These are phyloP conservation scores for Operophtera brumata DNA, from an alignment of 2,888 invertebrate genomes.

Conservation along the genomic window DNA sequence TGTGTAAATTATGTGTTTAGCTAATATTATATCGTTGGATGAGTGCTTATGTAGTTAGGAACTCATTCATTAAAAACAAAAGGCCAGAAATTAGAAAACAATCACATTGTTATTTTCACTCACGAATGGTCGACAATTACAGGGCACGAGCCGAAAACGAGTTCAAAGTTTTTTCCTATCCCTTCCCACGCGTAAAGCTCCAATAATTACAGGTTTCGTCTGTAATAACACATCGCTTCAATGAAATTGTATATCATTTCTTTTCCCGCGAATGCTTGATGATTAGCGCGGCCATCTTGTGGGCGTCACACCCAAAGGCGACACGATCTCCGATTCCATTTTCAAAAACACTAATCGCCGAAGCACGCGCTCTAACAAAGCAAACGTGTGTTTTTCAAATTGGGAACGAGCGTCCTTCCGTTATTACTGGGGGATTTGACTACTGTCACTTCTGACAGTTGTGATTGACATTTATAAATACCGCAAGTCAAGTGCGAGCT, in stretches of 20 bases:
- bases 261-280: conserved; percentile 72
- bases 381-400: conserved; percentile 79
- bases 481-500: conserved; percentile 70
- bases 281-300: conserved; percentile 80
- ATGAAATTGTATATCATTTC: conserved; percentile 80
- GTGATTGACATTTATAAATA: conserved; percentile 79
- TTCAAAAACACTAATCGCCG: conserved; percentile 79
- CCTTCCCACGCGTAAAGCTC: conserved; percentile 77
- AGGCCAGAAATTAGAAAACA: conserved; percentile 56
- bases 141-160: conserved; percentile 72
- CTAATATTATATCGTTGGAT: conserved; percentile 16
- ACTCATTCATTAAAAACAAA: conserved; percentile 40
- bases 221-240: conserved; percentile 79
- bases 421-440: conserved; percentile 75
- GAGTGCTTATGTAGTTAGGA: conserved; percentile 19
- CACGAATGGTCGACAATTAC: conserved; percentile 67
- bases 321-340: conserved; percentile 78
- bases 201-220: conserved; percentile 75
- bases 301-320: conserved; percentile 77
- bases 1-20: conserved; percentile 20
- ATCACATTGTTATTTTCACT: conserved; percentile 52
- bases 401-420: conserved; percentile 67
- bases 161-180: conserved; percentile 70
- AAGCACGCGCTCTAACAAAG: conserved; percentile 70
- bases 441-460: conserved; percentile 77